These are phyloP conservation scores for Phaedon cochleariae DNA, from an alignment of 2,888 invertebrate species.

Conservation along the genomic window DNA sequence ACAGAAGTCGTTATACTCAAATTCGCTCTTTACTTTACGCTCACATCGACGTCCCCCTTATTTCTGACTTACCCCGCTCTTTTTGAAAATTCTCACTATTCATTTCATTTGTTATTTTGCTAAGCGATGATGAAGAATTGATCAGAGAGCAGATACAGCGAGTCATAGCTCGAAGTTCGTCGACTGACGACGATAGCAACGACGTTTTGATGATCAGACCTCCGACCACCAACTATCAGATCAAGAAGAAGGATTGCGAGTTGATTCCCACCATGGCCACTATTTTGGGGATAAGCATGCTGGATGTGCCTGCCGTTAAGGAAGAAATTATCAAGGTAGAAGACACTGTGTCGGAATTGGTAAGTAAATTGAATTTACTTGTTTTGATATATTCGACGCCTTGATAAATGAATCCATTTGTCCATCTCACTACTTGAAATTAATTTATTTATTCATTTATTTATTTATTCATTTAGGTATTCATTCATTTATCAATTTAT, in stretches of 20 bases:
- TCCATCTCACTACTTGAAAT: too few species aligned
- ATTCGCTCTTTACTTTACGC: too few species aligned
- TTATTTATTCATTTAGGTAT: too few species aligned
- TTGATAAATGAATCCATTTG: neutral
- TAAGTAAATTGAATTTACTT: too few species aligned
- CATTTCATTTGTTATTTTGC: too few species aligned
- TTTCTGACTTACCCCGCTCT: too few species aligned
- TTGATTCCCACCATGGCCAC: conserved; percentile 30
- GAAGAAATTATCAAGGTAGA: conserved; percentile 14
- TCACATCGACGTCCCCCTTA: too few species aligned
- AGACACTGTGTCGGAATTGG: conserved; percentile 46
- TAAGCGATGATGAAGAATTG: conserved; percentile 64
- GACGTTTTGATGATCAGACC: conserved; percentile 56
- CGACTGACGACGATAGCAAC: conserved; percentile 57
- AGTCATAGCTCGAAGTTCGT: conserved; percentile 60
- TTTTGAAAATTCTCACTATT: too few species aligned
- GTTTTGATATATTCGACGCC: too few species aligned
- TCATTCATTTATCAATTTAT: too few species aligned
- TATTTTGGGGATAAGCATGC: conserved; percentile 36
- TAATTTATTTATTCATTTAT: too few species aligned
- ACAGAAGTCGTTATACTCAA: too few species aligned
- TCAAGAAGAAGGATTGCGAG: conserved; percentile 41
- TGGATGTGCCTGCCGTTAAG: conserved; percentile 23
- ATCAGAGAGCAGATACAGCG: conserved; percentile 63
- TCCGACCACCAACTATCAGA: conserved; percentile 53